Evolutionary conservation across 2,888 invertebrate species (phyloP).

Genomic region (Mantis religiosa): DNA sequence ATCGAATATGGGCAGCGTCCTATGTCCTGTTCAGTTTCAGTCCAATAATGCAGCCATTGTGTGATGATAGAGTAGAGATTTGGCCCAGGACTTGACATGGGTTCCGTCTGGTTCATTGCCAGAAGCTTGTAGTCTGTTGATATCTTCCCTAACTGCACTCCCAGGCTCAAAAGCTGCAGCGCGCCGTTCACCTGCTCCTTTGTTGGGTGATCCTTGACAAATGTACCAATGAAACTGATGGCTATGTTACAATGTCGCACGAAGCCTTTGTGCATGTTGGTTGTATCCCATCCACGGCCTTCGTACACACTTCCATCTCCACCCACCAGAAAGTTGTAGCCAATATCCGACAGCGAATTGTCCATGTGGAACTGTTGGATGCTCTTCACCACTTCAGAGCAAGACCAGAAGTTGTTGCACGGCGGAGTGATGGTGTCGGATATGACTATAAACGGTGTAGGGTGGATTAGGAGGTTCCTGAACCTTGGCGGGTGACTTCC

Average conservation of each 20-base stretch:
- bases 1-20: neutral
- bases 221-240: constrained; percentile 51
- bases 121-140: constrained; percentile 48
- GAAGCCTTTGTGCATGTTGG: neutral
- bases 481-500: neutral
- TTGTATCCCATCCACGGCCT: constrained; percentile 68
- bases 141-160: constrained; percentile 44
- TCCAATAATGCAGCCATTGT: constrained; percentile 47
- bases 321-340: constrained; percentile 74
- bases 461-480: neutral
- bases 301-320: constrained; percentile 72
- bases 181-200: constrained; percentile 47
- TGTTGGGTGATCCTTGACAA: constrained; percentile 43
- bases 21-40: neutral
- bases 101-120: constrained; percentile 51
- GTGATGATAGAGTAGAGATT: constrained; percentile 48
- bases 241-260: constrained; percentile 38
- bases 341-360: constrained; percentile 62
- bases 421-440: constrained; percentile 59
- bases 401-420: constrained; percentile 52
- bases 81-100: constrained; percentile 49
- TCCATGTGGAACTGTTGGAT: constrained; percentile 70
- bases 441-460: constrained; percentile 8
- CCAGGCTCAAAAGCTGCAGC: constrained; percentile 45
- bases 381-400: constrained; percentile 40